A percentile compares a stretch with the other conserved stretches of the same genome.
These are phyloP conservation scores for Notodonta ziczac DNA, from an alignment of 2,888 invertebrate species.

Conservation along the genomic window DNA sequence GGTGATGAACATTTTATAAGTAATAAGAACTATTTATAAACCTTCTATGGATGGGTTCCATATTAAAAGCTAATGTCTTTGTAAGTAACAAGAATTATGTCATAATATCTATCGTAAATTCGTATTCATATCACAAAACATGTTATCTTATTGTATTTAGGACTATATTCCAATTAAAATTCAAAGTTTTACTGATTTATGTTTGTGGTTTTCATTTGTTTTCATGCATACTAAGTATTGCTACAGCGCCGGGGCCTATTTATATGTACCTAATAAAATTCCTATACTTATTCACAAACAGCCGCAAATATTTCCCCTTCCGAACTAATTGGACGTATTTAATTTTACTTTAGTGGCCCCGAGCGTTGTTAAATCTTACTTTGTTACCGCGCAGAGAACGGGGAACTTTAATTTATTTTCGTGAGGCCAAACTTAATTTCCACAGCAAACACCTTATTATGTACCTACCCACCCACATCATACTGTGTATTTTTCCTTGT, in stretches of 20 bases:
- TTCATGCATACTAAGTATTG: neutral
- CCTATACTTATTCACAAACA: constrained; percentile 17
- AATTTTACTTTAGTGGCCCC: constrained; percentile 29
- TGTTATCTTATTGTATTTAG: too few species aligned
- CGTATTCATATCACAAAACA: too few species aligned
- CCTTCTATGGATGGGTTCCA: too few species aligned
- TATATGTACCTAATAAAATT: neutral
- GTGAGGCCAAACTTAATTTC: constrained; percentile 29
- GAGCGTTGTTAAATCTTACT: constrained; percentile 41
- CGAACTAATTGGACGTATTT: constrained; percentile 35
- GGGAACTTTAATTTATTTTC: constrained; percentile 37
- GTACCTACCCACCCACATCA: too few species aligned
- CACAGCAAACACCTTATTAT: constrained; percentile 13
- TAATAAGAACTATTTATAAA: neutral
- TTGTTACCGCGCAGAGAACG: constrained; percentile 32
- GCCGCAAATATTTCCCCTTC: constrained; percentile 27
- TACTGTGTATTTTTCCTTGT: neutral
- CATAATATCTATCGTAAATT: too few species aligned
- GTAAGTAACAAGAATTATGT: too few species aligned
- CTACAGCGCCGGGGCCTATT: too few species aligned
- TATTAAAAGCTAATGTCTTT: too few species aligned
- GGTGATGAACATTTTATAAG: constrained; percentile 10
- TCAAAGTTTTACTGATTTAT: neutral
- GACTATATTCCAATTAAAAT: too few species aligned
- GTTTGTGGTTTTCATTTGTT: too few species aligned